Evolutionary conservation across 2,888 invertebrate genomes (phyloP), one percentile per base, ranked within the genome.

Genomic region (Phortica okadai): DNA sequence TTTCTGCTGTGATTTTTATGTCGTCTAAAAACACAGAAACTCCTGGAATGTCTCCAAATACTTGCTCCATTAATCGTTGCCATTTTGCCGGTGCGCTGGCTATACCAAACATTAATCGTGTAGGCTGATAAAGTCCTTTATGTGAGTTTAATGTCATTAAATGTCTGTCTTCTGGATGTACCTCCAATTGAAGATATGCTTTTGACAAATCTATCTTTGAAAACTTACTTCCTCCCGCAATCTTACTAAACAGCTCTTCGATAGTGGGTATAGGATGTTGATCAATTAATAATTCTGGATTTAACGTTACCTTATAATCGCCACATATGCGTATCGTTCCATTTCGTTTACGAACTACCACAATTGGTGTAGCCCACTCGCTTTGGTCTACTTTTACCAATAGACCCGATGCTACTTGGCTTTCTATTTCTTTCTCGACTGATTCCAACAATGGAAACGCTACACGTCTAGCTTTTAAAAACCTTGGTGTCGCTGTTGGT

Each of bases 141-240:
- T 87, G 89, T 1, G 90, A 90, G 78, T 77, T 89, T 69, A 91
- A 79, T 1, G 89, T 90, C 1, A 21, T 21, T 21, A 21, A 21
- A 21, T 21, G 21, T 21, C 21, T 21, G 21, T 21, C 21, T 21
- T 87, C 84, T 4, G 83, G 84, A 50, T 85, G 83, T 42, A 90
- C 80, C 81, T 87, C 86, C 41, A 90, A 64, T 76, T 91, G 89
- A 77, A 89, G 81, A 74, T 90, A 91, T 5, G 91, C 90, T 70
- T 84, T 82, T 2, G 76, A 75, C 16, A 90, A 80, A 80, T 90
- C 88, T 64, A 84, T 88, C 78, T 87, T 84, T 6, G 82, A 80
- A 78, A 85, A 85, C 54, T 76, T 83, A 2, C 76, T 70, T 0
- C 85, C 84, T 1, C 82, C 83, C 16, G 82, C 75, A 75, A 88